phyloP scores from a whole-genome alignment of 2,797 vertebrate genomes.

The Pelochelys cantorii region DNA sequence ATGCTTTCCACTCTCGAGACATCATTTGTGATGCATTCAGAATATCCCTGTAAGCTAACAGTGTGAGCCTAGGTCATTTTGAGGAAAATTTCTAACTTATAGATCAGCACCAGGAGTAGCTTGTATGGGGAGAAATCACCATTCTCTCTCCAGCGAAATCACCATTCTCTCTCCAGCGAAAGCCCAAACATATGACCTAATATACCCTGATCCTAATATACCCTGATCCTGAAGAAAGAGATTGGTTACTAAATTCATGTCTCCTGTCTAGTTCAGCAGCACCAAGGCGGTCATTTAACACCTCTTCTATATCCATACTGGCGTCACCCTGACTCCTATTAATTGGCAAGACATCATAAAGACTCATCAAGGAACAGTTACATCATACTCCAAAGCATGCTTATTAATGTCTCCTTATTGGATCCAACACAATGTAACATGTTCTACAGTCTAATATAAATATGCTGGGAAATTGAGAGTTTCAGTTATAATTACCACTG shows the following conservation, averaged over 20 bases:
- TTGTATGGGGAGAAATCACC: background rate
- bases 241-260: background rate
- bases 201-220: background rate
- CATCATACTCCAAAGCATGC: background rate
- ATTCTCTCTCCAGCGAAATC: background rate
- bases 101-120: background rate
- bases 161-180: background rate
- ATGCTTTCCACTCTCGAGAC: background rate
- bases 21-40: no score
- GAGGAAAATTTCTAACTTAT: background rate
- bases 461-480: background rate
- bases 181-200: background rate
- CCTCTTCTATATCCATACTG: rapidly evolving
- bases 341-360: constrained; percentile 37
- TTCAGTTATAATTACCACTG: background rate
- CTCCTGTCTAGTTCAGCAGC: constrained; percentile 25
- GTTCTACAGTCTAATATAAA: background rate
- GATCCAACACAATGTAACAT: background rate
- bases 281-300: constrained; percentile 60
- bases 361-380: constrained; percentile 18
- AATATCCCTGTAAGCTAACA: background rate
- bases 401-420: constrained; percentile 1
- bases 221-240: background rate
- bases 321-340: constrained; percentile 25
- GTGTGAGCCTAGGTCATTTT: background rate